Percentiles rank a stretch among this genome's conserved stretches.
These are phyloP conservation scores for Tetrax tetrax DNA, from an alignment of 2,113 vertebrate species.

Conservation along the genomic window DNA sequence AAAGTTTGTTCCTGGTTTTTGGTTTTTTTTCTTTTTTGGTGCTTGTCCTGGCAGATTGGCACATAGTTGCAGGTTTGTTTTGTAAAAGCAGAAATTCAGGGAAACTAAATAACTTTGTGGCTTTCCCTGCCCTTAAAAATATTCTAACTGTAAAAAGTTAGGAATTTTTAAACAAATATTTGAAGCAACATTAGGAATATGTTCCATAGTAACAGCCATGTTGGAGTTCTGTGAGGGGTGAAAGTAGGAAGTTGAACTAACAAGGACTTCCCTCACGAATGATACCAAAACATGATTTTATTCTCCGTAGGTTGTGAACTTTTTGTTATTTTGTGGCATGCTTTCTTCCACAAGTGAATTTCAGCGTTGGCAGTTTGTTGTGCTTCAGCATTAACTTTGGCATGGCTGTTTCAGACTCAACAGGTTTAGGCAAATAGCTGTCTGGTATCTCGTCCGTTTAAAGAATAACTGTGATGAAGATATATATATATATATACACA, in stretches of 20 bases:
- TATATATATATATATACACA: too few relatives aligned
- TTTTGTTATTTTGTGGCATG: neutral
- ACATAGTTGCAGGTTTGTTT: neutral
- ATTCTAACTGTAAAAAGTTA: rapidly evolving
- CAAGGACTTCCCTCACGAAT: rapidly evolving
- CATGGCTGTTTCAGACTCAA: neutral
- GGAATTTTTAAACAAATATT: neutral
- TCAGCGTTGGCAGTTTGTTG: neutral
- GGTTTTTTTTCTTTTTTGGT: neutral
- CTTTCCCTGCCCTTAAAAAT: neutral
- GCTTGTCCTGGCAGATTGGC: neutral
- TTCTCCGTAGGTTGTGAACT: neutral
- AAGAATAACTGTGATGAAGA: neutral
- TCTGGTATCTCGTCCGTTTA: neutral
- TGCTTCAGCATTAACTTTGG: neutral
- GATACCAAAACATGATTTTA: neutral
- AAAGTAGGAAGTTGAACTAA: neutral
- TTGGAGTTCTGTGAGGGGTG: neutral
- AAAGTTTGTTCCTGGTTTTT: neutral
- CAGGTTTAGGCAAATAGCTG: neutral
- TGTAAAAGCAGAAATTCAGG: neutral
- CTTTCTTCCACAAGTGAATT: neutral
- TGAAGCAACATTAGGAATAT: neutral
- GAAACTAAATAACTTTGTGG: neutral
- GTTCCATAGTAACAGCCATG: neutral